Evolutionary conservation across 2,888 invertebrate species (phyloP).

Genomic region (Portevinia maculata): DNA sequence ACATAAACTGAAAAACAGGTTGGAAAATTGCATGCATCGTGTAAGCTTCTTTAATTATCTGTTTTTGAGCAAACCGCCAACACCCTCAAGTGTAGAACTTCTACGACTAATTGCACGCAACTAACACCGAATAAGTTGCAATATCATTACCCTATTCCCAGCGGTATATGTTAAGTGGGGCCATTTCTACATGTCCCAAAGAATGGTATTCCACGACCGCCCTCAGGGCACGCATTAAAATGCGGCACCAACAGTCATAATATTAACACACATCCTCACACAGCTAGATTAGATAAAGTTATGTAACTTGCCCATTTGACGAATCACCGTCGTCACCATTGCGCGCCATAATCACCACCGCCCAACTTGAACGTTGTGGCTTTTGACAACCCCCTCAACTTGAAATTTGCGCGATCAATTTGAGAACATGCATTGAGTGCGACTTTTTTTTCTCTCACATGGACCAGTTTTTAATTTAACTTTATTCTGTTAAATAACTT

Average conservation of each 20-base stretch:
- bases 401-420: constrained; percentile 41
- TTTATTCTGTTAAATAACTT: constrained; percentile 58
- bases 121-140: background rate
- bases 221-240: constrained; percentile 46
- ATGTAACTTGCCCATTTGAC: constrained; percentile 64
- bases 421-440: constrained; percentile 62
- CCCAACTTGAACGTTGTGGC: constrained; percentile 58
- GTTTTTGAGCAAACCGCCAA: background rate
- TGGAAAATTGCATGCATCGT: too few relatives aligned
- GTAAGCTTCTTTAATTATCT: too few relatives aligned
- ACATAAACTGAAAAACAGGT: too few relatives aligned
- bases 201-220: constrained; percentile 54
- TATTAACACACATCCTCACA: constrained; percentile 18
- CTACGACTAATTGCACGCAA: constrained; percentile 36
- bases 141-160: constrained; percentile 20
- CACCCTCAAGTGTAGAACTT: background rate
- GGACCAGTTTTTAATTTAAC: constrained; percentile 68
- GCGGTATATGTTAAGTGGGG: constrained; percentile 18
- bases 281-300: constrained; percentile 28
- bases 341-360: constrained; percentile 27
- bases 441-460: constrained; percentile 27
- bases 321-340: constrained; percentile 57
- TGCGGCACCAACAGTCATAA: constrained; percentile 5
- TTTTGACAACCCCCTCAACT: constrained; percentile 64
- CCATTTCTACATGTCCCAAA: constrained; percentile 49